Conservation (phyloP, 2,113 vertebrate genomes). For the Haemorhous mexicanus region DNA sequence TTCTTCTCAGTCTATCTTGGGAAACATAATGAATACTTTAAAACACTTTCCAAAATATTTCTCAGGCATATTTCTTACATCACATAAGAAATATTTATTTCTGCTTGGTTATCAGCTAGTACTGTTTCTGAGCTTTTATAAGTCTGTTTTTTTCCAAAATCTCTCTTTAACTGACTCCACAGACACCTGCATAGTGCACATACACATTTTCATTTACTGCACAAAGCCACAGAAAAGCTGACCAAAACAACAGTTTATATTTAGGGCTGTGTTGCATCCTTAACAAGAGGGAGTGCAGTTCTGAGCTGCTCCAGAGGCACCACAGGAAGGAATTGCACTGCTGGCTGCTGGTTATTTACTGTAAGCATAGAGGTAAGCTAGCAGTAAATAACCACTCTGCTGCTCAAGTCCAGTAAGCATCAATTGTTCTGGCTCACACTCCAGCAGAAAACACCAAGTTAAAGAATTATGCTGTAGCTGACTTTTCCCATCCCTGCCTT, state of each 20-base stretch:
- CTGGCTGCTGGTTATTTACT: background rate
- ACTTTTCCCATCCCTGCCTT: background rate
- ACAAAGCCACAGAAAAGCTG: background rate
- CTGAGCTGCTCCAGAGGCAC: background rate
- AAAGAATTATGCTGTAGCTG: background rate
- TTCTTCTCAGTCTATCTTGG: background rate
- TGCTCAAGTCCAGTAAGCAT: background rate
- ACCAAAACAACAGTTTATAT: background rate
- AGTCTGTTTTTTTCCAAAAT: background rate
- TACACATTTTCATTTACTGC: background rate
- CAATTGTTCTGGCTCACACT: background rate
- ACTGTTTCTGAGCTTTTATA: background rate
- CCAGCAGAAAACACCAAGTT: background rate
- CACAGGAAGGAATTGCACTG: background rate
- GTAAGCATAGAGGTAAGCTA: background rate
- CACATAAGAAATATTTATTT: background rate
- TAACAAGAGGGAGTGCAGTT: background rate
- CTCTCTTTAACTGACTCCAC: background rate
- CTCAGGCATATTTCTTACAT: background rate
- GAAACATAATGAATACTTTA: constrained; percentile 36
- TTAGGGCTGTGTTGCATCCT: background rate
- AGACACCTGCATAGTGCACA: background rate
- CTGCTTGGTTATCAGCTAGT: background rate
- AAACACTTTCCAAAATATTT: constrained; percentile 35
- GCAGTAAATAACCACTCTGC: background rate